Evolutionary conservation across 2,888 invertebrate genomes (phyloP), one percentile per base, ranked within the genome.

Genomic region (Synergus japonicus): DNA sequence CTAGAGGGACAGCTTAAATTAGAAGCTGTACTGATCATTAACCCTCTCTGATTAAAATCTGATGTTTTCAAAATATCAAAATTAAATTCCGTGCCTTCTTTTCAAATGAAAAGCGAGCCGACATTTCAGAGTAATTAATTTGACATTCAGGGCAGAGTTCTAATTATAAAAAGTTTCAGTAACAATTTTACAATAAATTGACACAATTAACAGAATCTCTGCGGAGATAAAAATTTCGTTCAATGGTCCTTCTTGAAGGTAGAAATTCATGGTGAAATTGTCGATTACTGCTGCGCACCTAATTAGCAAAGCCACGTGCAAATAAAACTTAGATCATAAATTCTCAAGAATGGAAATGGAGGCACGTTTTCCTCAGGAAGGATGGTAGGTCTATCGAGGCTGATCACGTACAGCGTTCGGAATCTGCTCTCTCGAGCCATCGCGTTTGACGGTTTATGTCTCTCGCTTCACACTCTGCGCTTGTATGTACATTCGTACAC

Each of bases 371-470:
- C 69, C 67, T 69, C 77, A 78, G 79, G 78, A 81, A 81, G 79
- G 78, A 79, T 81, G 49, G 49, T 73, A 49, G 79, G 81, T 79
- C 81, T 82, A 78, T 78, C 84, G 81, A 88, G 85, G 86, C 87
- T 86, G 88, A 86, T 89, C 89, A 89, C 89, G 89, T 89, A 87
- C 84, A 78, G 80, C 76, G 81, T 83, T 73, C 83, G 84, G 86
- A 87, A 88, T 88, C 86, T 87, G 88, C 85, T 86, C 86, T 84
- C 79, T 29, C 81, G 82, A 83, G 84, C 82, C 84, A 85, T 89
- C 88, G 88, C 87, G 86, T 88, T 87, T 89, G 88, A 89, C 86
- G 87, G 86, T 88, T 88, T 86, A 87, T 86, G 88, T 88, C 87
- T 86, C 83, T 82, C 85, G 77, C 60, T 76, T 76, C 60, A 18